Base-by-base conservation (phyloP, 2,113 vertebrate genomes). In the Paramisgurnus dabryanus region DNA sequence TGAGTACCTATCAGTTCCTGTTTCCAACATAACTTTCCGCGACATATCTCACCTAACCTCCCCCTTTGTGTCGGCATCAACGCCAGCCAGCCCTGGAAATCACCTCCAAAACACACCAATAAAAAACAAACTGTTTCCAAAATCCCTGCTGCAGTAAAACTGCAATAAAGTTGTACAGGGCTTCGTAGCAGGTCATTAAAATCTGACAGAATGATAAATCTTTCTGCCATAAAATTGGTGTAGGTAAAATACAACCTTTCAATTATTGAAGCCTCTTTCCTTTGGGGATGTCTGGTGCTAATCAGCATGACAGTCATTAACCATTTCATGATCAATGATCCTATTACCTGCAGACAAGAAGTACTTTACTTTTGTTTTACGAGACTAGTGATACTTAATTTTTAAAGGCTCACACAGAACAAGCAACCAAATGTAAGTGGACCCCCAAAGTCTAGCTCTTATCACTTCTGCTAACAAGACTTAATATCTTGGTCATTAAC, bases 181-280 rank as follows among this genome's bases (percentile, higher is more conserved):
- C 85, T 83, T 64, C 82, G 70, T 83, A 84, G 80, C 75, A 84
- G 85, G 85, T 85, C 80, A 89, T 90, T 89, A 87, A 82, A 87
- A 83, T 82, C 83, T 86, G 82, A 91, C 74, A 67, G 76, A 89
- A 88, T 88, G 86, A 87, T 84, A 86, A 86, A 91, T 87, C 22
- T 58, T 82, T 86, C 49, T 83, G 76, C 85, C 84, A 83, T 87
- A 55, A 41, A 57, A 17, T 53, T 15, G 22, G 47, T 69, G 67
- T 69, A 68, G 43, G 17, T 73, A 73, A 73, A 73, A 73, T 73
- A 60, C 55, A 63, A 39, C 12, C 12, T 34, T 64, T 89, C 81
- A 88, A 91, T 90, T 86, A 88, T 89, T 90, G 83, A 89, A 86
- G 76, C 84, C 5, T 80, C 84, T 88, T 88, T 77, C 22, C 71